phyloP scores from a whole-genome alignment of 2,888 invertebrate species.

The Eupithecia subumbrata region DNA sequence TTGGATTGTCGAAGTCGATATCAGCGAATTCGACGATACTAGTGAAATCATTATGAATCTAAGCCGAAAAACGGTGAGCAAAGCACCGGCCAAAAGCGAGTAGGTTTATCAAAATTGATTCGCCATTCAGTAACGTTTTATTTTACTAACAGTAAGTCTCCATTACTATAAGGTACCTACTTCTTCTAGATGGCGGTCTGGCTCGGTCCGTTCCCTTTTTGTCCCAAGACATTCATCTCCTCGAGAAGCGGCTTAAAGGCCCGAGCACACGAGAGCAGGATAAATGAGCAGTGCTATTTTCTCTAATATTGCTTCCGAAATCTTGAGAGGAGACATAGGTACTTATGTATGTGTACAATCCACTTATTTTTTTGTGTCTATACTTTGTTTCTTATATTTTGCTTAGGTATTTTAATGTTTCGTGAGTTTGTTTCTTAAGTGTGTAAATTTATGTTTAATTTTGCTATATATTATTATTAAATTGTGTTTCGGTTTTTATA shows the following conservation, averaged over 20 bases:
- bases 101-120: background rate
- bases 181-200: constrained; percentile 19
- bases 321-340: constrained; percentile 13
- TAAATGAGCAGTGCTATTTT: constrained; percentile 28
- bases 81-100: background rate
- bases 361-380: background rate
- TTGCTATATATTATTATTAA: too few species aligned
- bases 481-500: too few species aligned
- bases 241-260: constrained; percentile 33
- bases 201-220: constrained; percentile 30
- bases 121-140: background rate
- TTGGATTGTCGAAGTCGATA: too few species aligned
- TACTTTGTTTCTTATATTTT: too few species aligned
- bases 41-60: too few species aligned
- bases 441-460: too few species aligned
- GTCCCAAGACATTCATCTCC: constrained; percentile 35
- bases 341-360: background rate
- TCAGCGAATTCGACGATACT: too few species aligned
- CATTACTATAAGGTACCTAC: background rate
- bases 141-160: background rate
- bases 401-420: too few species aligned
- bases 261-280: constrained; percentile 26
- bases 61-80: too few species aligned
- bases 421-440: too few species aligned
- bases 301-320: constrained; percentile 32